Evolutionary conservation across 2,888 invertebrate species (phyloP).

Genomic region (Melieria omissa): DNA sequence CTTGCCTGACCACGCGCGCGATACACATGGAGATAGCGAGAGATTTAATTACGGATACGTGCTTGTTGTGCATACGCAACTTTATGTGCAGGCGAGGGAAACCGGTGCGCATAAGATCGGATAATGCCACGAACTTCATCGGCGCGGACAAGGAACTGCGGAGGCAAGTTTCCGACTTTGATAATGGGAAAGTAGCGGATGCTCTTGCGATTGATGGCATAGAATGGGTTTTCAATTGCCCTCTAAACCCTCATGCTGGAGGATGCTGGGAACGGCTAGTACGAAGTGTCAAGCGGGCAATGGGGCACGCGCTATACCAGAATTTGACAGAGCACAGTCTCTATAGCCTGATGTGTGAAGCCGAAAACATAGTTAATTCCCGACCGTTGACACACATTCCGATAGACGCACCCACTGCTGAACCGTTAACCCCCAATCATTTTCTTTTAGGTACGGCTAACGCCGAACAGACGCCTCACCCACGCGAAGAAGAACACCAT

Average conservation of each 20-base stretch:
- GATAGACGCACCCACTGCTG: slow-evolving; percentile 24
- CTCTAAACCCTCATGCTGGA: slow-evolving; percentile 32
- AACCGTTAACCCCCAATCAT: slow-evolving; percentile 38
- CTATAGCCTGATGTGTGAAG: slow-evolving; percentile 31
- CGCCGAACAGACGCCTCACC: slow-evolving; percentile 32
- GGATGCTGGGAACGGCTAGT: slow-evolving; percentile 40
- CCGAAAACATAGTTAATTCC: slow-evolving; percentile 38
- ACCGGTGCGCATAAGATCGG: slow-evolving; percentile 31
- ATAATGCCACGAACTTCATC: slow-evolving; percentile 39
- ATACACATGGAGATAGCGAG: slow-evolving; percentile 36
- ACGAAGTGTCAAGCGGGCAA: slow-evolving; percentile 32
- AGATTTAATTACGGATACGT: slow-evolving; percentile 42
- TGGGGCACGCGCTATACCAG: slow-evolving; percentile 28
- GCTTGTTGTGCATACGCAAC: slow-evolving; percentile 41
- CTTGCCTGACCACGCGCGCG: slow-evolving; percentile 35
- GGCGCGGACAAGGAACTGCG: slow-evolving; percentile 25
- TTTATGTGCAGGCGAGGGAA: slow-evolving; percentile 39
- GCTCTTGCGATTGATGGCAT: slow-evolving; percentile 34
- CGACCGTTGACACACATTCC: slow-evolving; percentile 37
- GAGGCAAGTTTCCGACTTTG: slow-evolving; percentile 22
- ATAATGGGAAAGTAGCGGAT: slow-evolving; percentile 17
- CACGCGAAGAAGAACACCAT: neutral
- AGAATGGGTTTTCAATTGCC: slow-evolving; percentile 43
- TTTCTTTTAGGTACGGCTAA: slow-evolving; percentile 36
- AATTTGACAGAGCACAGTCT: slow-evolving; percentile 28